Evolutionary conservation across 1,140 invertebrate genomes (phyloP).

Genomic region (Neodiprion virginianus): DNA sequence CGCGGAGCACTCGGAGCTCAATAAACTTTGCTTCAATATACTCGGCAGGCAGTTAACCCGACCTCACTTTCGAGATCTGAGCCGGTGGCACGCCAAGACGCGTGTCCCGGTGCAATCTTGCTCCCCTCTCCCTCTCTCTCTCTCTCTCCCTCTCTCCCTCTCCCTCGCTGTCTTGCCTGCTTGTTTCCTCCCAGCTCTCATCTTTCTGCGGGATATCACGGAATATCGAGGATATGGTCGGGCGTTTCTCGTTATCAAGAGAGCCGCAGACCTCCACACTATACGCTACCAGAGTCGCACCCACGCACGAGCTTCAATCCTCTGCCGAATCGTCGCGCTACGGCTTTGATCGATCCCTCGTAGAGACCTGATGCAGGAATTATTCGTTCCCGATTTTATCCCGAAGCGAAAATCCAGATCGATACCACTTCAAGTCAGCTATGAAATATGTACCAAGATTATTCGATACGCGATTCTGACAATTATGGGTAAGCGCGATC

Average conservation of each 20-base stretch:
- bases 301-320: too few relatives aligned
- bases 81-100: slow-evolving; percentile 48
- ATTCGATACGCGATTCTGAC: too few relatives aligned
- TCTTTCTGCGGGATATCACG: slow-evolving; percentile 23
- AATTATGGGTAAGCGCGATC: too few relatives aligned
- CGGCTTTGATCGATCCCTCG: too few relatives aligned
- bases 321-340: too few relatives aligned
- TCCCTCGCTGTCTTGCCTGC: not conserved
- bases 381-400: too few relatives aligned
- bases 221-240: not conserved
- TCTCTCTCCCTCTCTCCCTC: slow-evolving; percentile 10
- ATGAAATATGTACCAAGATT: too few relatives aligned
- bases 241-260: not conserved
- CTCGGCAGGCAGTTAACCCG: slow-evolving; percentile 49
- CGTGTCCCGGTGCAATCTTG: slow-evolving; percentile 54
- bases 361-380: too few relatives aligned
- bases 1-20: slow-evolving; percentile 39
- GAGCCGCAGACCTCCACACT: not conserved
- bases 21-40: slow-evolving; percentile 45
- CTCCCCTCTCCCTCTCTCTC: slow-evolving; percentile 36
- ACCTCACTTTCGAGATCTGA: slow-evolving; percentile 40
- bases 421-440: too few relatives aligned
- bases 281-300: too few relatives aligned
- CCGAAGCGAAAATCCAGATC: too few relatives aligned
- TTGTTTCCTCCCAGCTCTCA: slow-evolving; percentile 14